Evolutionary conservation across 2,113 vertebrate species (phyloP), one percentile per base, ranked within the genome.

Genomic region (Ursus arctos): DNA sequence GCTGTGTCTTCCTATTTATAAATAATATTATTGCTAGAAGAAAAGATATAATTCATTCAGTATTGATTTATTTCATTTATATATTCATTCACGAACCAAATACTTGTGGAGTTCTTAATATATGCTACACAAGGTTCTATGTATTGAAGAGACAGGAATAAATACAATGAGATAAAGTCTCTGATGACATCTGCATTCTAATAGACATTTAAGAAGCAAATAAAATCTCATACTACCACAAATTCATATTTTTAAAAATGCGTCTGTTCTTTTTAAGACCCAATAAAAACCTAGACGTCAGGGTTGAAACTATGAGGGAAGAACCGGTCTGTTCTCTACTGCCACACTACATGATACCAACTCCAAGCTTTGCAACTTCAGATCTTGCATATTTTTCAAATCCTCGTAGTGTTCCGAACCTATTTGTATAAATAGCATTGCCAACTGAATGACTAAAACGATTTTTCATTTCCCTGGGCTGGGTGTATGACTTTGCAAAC

Each of bases 401-500:
- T 74, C 16, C 15, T 84, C 74, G 1, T 13, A 65, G 21, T 90
- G 6, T 92, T 84, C n/a, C 28, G 77, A 40, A 55, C 15, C 40
- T 79, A 13, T 72, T 19, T 95, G 24, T 69, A 11, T 57, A 67
- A 91, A 96, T 86, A 89, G 47, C 19, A 74, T 51, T 92, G 61
- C 67, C 91, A 92, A 79, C 11, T 40, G 31, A 92, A 55, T 90
- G 55, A 92, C 47, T 49, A 82, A 94, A 81, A 85, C 33, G 43
- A 43, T 51, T 88, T 31, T 86, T 71, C 22, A 83, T 83, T 80
- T 91, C 33, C 76, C 47, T 67, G 79, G 47, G 74, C 49, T 55
- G 28, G 40, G 28, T 15, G 14, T 86, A 4, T 93, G 59, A 93
- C 57, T 96, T 74, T 51, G 15, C 43, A 91, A 98, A 91, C 94